Conservation (phyloP, 2,797 vertebrate genomes). For the Acropternis orthonyx region DNA sequence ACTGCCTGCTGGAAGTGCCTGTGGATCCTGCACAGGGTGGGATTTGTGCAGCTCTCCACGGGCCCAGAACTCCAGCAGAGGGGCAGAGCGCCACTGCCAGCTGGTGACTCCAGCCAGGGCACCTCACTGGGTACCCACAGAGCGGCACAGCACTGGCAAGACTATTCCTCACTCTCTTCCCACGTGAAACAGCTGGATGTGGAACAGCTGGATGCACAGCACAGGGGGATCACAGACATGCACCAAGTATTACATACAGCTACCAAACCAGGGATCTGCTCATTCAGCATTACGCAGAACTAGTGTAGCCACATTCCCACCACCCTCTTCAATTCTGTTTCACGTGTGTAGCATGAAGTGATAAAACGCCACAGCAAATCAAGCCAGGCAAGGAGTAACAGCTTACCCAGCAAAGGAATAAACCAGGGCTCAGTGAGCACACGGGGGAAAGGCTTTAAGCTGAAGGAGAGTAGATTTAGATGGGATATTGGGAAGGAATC, state of each 20-base stretch:
- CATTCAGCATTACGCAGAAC: neutral
- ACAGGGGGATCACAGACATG: neutral
- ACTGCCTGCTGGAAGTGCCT: neutral
- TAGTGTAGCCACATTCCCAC: neutral
- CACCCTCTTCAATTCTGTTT: neutral
- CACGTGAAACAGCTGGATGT: neutral
- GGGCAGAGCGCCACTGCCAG: constrained; percentile 35
- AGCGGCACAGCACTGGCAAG: constrained; percentile 17
- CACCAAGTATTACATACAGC: neutral
- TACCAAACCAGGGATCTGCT: neutral
- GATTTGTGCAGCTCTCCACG: constrained; percentile 50
- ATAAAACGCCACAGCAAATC: constrained; percentile 27
- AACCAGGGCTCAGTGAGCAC: neutral
- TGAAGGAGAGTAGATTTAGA: neutral
- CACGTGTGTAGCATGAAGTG: neutral
- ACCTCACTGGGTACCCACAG: constrained; percentile 31
- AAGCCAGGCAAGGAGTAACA: constrained; percentile 10
- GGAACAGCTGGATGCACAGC: neutral
- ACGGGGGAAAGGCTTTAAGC: neutral
- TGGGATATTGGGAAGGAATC: neutral
- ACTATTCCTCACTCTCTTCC: neutral
- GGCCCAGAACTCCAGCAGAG: constrained; percentile 46
- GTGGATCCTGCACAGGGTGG: constrained; percentile 3
- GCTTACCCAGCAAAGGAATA: constrained; percentile 23
- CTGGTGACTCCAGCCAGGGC: neutral